Evolutionary conservation across 1,140 invertebrate species (phyloP), one percentile per base, ranked within the genome.

Genomic region (Bombyx mori): DNA sequence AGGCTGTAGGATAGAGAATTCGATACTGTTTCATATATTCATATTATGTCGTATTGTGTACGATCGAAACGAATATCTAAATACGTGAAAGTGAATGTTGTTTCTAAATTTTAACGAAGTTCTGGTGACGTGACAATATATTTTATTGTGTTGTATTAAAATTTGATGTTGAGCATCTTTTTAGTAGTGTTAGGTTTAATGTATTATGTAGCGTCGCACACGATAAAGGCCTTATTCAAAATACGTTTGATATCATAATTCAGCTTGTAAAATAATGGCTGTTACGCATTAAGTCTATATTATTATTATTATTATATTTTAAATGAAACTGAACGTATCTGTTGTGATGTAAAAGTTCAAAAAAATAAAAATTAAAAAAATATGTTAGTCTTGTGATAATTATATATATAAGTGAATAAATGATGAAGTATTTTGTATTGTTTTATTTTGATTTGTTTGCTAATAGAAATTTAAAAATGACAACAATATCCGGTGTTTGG

Each of bases 311-410:
- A 75, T 67, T 79, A 69, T 81, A 82, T 81, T 44, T 65, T 35
- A 69, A 68, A 69, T 52, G 63, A 70, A 63, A 76, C 62, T 61
- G 60, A 71, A 71, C 68, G 68, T 84, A 82, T 81, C 71, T 84
- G 79, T 84, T 86, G 82, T 86, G 81, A 84, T 86, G 74, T 78
- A 79, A 79, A 77, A 82, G 79, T 84, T 84, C 75, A 86, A 84
- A 81, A 80, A 70, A 71, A 73, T 84, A 71, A 84, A 84, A 80
- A 80, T 71, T 70, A 74, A 66, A 58, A 22, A 77, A 72, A 77
- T 81, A 76, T 70, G 67, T 82, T 86, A 80, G 79, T 84, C 81
- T 86, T 86, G 83, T 86, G 83, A 86, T 86, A 86, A 84, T 80
- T 83, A 79, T 82, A 83, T 82, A 78, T 77, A 78, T 75, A 83